phyloP scores from a whole-genome alignment of 2,888 invertebrate species.

The Hirtodrosophila confusa region DNA sequence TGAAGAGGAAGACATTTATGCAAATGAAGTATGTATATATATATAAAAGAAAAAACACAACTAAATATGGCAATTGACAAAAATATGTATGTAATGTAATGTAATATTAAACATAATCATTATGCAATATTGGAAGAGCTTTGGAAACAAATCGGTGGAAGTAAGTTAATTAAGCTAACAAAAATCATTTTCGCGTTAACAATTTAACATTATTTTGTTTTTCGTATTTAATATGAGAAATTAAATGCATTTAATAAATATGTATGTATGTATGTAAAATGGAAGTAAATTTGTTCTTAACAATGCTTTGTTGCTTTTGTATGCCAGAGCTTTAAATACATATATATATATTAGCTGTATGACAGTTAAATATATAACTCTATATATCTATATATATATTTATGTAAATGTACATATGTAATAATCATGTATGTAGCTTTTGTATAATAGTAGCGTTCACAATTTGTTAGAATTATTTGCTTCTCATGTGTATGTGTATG shows the following conservation, averaged over 20 bases:
- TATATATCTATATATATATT: slow-evolving; percentile 32
- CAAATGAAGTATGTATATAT: slow-evolving; percentile 26
- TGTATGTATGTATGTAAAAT: slow-evolving; percentile 62
- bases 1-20: slow-evolving; percentile 68
- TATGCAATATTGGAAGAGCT: slow-evolving; percentile 74
- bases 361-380: slow-evolving; percentile 59
- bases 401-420: slow-evolving; percentile 37
- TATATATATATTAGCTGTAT: slow-evolving; percentile 58
- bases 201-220: slow-evolving; percentile 48
- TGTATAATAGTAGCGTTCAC: slow-evolving; percentile 61
- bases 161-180: slow-evolving; percentile 72
- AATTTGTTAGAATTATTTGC: slow-evolving; percentile 62
- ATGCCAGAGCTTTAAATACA: slow-evolving; percentile 62
- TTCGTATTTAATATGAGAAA: slow-evolving; percentile 67
- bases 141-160: slow-evolving; percentile 79
- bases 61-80: slow-evolving; percentile 71
- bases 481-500: slow-evolving; percentile 28
- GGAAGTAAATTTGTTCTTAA: slow-evolving; percentile 80
- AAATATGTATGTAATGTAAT: slow-evolving; percentile 21
- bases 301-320: slow-evolving; percentile 57
- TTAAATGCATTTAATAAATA: slow-evolving; percentile 78
- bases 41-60: slow-evolving; percentile 36
- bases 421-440: slow-evolving; percentile 39
- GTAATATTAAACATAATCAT: slow-evolving; percentile 60
- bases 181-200: slow-evolving; percentile 68